Base-by-base conservation (phyloP, 2,113 vertebrate species). In the Pedionomus torquatus region DNA sequence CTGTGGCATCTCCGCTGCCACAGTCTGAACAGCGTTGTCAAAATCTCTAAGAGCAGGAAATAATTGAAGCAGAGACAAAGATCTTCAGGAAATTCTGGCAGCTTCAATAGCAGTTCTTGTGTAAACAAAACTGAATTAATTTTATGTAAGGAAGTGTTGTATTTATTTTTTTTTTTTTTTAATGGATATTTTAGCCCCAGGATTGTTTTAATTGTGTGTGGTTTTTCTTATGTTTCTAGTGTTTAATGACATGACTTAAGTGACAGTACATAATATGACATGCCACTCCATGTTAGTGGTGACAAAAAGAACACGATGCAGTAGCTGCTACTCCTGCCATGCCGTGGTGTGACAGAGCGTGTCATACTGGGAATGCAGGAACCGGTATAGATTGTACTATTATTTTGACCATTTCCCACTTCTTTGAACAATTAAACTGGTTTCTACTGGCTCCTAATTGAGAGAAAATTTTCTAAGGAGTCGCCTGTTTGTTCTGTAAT, bases 1-100 rank as follows among this genome's bases (percentile, higher is more conserved):
- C 17, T 10, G 5, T 2, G 0, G 12, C 5, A 0, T n/a, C 87
- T 66, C 43, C 10, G 5, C n/a, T 23, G 43, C 26, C 5, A 30
- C 1, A 15, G 21, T 52, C 82, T 60, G 87, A 93, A 11, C 55
- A 80, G 86, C 54, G 2, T 3, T 58, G 55, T 51, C 87, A 91
- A 33, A 60, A 78, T 5, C 83, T 83, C 61, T 39, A 12, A 17
- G 83, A 92, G 19, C 20, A 60, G 70, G 83, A 81, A 90, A 93
- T 51, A 93, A 91, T 65, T 89, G 90, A 78, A 82, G 65, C 14
- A 0, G 79, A 93, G 76, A 68, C 70, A 87, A 92, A 91, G 55
- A 72, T 55, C 76, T 58, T 16, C 60, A 65, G 44, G 65, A 91
- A 69, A 78, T 46, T 35, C 28, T 9, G 31, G 17, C 75, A 37